These are phyloP conservation scores for Drosophila pseudotalamancana DNA, from an alignment of 2,888 invertebrate species.

Conservation along the genomic window DNA sequence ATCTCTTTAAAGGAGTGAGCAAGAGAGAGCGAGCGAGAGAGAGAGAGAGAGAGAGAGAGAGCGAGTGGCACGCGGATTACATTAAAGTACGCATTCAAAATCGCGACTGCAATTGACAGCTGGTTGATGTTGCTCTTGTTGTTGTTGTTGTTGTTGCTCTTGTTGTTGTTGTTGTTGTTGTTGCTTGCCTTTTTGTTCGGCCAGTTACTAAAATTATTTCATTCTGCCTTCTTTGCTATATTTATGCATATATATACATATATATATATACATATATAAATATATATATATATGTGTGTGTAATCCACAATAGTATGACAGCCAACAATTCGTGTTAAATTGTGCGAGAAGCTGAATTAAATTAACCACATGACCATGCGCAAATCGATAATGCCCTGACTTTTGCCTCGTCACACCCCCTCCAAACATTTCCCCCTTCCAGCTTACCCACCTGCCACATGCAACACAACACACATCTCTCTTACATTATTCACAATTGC, in stretches of 20 bases:
- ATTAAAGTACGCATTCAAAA: slow-evolving; percentile 10
- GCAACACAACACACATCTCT: no score
- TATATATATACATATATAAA: no score
- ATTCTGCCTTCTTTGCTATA: no score
- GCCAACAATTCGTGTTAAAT: slow-evolving; percentile 48
- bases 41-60: not conserved
- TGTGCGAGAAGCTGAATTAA: slow-evolving; percentile 42
- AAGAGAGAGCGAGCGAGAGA: not conserved
- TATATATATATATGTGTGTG: not conserved
- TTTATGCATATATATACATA: no score
- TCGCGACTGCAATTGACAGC: slow-evolving; percentile 50
- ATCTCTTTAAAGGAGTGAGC: slow-evolving; percentile 3
- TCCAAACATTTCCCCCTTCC: no score
- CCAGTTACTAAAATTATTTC: no score
- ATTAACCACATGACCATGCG: slow-evolving; percentile 49
- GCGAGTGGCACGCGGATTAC: no score
- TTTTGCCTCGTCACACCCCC: no score
- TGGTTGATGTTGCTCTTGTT: not conserved
- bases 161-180: no score
- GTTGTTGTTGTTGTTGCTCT: no score
- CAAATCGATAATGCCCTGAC: slow-evolving; percentile 38
- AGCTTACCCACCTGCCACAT: no score
- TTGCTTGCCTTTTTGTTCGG: no score
- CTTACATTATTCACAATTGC: not conserved
- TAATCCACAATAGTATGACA: slow-evolving; percentile 47